phyloP scores from a whole-genome alignment of 2,113 vertebrate genomes.

The Gobius niger region DNA sequence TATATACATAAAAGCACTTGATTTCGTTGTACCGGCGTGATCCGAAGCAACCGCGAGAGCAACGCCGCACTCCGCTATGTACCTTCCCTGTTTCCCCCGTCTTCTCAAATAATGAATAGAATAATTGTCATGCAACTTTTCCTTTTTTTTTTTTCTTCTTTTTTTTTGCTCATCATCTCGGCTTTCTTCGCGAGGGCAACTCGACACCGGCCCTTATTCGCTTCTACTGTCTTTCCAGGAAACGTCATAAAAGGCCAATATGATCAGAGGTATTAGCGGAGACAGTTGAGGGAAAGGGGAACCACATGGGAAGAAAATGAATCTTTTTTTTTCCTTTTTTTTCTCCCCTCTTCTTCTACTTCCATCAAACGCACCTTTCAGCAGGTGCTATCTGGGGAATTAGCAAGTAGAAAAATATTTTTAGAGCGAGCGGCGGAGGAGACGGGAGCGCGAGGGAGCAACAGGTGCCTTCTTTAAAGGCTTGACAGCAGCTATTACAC shows the following conservation, averaged over 20 bases:
- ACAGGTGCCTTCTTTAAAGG: conserved; percentile 84
- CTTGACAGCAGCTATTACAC: conserved; percentile 92
- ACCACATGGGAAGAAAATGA: conserved; percentile 50
- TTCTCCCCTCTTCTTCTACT: background rate
- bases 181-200: conserved; percentile 69
- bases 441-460: conserved; percentile 67
- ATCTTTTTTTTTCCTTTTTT: conserved; percentile 53
- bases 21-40: conserved; percentile 54
- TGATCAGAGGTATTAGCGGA: conserved; percentile 58
- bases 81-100: conserved; percentile 37
- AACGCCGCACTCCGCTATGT: conserved; percentile 54
- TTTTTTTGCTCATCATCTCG: conserved; percentile 62
- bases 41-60: conserved; percentile 36
- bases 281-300: conserved; percentile 39
- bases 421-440: conserved; percentile 77
- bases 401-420: conserved; percentile 70
- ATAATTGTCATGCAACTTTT: conserved; percentile 74
- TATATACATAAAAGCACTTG: conserved; percentile 49
- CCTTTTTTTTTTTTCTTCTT: conserved; percentile 69
- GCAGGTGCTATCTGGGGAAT: conserved; percentile 64
- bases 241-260: conserved; percentile 63
- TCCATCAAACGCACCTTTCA: conserved; percentile 63
- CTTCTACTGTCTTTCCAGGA: conserved; percentile 62
- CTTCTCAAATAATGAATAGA: conserved; percentile 74
- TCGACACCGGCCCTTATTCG: conserved; percentile 65